Evolutionary conservation across 2,888 invertebrate genomes (phyloP).

Genomic region (Agrochola lychnidis): DNA sequence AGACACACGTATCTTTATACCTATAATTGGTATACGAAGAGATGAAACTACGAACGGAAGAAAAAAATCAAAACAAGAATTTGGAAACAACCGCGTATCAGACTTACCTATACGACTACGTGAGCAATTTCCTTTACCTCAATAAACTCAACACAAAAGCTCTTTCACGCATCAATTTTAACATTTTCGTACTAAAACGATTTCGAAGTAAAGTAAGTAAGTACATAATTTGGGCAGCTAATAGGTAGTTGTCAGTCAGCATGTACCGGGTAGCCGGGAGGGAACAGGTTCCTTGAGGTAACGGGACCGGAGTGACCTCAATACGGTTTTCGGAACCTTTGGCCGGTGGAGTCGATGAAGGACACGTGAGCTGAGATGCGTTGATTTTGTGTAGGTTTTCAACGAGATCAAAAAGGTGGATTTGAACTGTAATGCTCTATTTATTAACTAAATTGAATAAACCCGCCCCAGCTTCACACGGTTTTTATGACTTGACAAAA

Average conservation of each 20-base stretch:
- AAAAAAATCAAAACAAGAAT: not conserved
- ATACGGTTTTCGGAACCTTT: slow-evolving; percentile 75
- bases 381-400: not conserved
- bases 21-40: not conserved
- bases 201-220: slow-evolving; percentile 25
- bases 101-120: not conserved
- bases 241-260: slow-evolving; percentile 63
- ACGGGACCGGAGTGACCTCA: slow-evolving; percentile 76
- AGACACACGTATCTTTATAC: not conserved
- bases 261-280: slow-evolving; percentile 45
- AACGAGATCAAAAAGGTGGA: not conserved
- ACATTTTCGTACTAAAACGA: slow-evolving; percentile 51
- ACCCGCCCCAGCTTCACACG: not conserved
- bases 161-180: slow-evolving; percentile 45
- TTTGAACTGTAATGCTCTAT: not conserved
- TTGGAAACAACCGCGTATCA: not conserved
- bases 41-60: too few relatives aligned
- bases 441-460: not conserved
- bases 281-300: slow-evolving; percentile 73
- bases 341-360: slow-evolving; percentile 51
- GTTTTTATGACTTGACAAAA: not conserved
- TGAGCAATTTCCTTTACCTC: not conserved
- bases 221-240: slow-evolving; percentile 59
- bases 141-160: slow-evolving; percentile 22
- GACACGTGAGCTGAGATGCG: slow-evolving; percentile 46